These are phyloP conservation scores for Hypanus sabinus DNA, from an alignment of 2,113 vertebrate genomes.

Conservation along the genomic window DNA sequence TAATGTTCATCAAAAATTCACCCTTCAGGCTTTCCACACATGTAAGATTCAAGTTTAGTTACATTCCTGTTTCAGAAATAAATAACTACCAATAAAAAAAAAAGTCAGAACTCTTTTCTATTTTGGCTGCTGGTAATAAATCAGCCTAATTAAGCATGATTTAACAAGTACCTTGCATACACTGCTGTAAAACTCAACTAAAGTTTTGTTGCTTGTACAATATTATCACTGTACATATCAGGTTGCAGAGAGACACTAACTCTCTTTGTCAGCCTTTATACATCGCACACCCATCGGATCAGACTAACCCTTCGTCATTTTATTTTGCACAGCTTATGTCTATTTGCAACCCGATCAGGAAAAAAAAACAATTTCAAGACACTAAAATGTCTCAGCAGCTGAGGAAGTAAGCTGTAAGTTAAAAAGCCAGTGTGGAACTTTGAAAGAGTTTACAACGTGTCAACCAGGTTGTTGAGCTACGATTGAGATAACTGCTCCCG, in stretches of 20 bases:
- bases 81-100: not conserved
- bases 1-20: not conserved
- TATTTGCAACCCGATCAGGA: not conserved
- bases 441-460: not conserved
- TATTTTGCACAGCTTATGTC: not conserved
- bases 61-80: not conserved
- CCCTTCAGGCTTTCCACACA: not conserved
- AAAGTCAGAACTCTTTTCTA: not conserved
- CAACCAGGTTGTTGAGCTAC: not conserved
- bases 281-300: not conserved
- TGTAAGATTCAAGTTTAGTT: not conserved
- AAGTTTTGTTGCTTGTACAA: not conserved
- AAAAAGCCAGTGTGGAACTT: not conserved
- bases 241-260: constrained; percentile 14
- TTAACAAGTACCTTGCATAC: too few species aligned
- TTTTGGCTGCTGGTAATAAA: not conserved
- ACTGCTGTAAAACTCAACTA: not conserved
- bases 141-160: not conserved
- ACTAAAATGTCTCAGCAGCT: too few species aligned
- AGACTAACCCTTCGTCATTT: not conserved
- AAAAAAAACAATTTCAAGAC: too few species aligned
- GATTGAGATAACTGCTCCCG: not conserved
- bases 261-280: constrained; percentile 22
- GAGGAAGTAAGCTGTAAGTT: not conserved
- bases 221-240: not conserved